phyloP scores from a whole-genome alignment of 30 jellyfish, hydroid and myxozoan species.

The Euphysa ruthae region DNA sequence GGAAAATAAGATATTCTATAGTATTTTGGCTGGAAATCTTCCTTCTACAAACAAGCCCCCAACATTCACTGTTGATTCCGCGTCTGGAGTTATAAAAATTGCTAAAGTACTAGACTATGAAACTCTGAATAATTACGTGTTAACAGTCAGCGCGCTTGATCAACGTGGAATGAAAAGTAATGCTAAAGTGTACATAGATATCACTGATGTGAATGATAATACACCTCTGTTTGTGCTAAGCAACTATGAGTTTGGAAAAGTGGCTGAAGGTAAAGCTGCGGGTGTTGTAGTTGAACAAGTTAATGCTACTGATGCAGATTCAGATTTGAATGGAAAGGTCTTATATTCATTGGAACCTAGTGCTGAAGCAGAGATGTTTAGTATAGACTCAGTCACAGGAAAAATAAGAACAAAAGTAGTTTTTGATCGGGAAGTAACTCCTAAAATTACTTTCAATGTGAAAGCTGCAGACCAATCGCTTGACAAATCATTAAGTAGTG shows the following conservation, averaged over 20 bases:
- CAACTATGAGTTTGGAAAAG: constrained; percentile 73
- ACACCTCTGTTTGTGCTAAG: constrained; percentile 71
- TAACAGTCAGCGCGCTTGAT: constrained; percentile 81
- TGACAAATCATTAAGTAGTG: constrained; percentile 33
- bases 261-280: constrained; percentile 59
- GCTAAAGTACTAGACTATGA: constrained; percentile 80
- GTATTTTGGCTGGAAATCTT: constrained; percentile 71
- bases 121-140: constrained; percentile 46
- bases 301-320: constrained; percentile 84
- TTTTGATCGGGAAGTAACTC: constrained; percentile 77
- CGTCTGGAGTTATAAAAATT: constrained; percentile 54
- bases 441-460: constrained; percentile 59
- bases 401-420: constrained; percentile 43
- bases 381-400: constrained; percentile 61
- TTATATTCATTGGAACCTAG: constrained; percentile 33
- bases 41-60: constrained; percentile 67
- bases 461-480: constrained; percentile 63
- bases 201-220: constrained; percentile 83
- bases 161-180: constrained; percentile 52
- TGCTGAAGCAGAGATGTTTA: constrained; percentile 31
- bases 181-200: constrained; percentile 56
- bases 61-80: constrained; percentile 63
- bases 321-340: constrained; percentile 58
- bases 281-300: constrained; percentile 72
- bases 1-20: constrained; percentile 43